Evolutionary conservation across 2,797 vertebrate species (phyloP), one percentile per base, ranked within the genome.

Genomic region (Spondyliosoma cantharus): DNA sequence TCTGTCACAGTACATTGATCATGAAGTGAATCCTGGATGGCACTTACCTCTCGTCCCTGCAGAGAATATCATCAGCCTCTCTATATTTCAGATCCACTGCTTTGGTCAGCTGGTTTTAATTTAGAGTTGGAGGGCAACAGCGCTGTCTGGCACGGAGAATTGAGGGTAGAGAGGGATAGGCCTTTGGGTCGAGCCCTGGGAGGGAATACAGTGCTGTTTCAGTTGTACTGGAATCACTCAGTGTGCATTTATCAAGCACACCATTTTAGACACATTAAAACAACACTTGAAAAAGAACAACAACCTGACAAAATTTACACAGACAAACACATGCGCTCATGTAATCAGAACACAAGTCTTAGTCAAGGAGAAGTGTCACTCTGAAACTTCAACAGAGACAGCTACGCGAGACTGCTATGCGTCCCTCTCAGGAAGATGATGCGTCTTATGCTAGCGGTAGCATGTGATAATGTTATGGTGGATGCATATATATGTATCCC

Each of bases 71-170:
- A 57, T 71, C 52, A 9, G 63, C 43, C 66, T 60, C 52, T 50
- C 83, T 78, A 74, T 67, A 83, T 80, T 74, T 79, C 22, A 75
- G 19, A 71, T 69, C 60, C 49, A 48, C 53, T 19, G 56, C 69
- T 64, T 19, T 53, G 42, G 79, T 80, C 81, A 85, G 64, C 73
- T 87, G 89, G 66, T 81, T 76, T 75, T 71, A 48, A 85, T 90
- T 89, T 84, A 27, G 45, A 71, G 14, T 68, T 88, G 89, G 86
- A 87, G 37, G 53, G 75, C n/a, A 84, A 27, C 61, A n/a, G 52
- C 77, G 65, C 73, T 71, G 64, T 73, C 80, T 89, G 87, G 78
- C 61, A 74, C 65, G 6, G 45, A 56, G 69, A 62, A 64, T 9
- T 15, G 24, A 56, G 32, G 32, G 24, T 76, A 72, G 61, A 80